Evolutionary conservation across 2,113 vertebrate species (phyloP).

Genomic region (Myrmecobius fasciatus): DNA sequence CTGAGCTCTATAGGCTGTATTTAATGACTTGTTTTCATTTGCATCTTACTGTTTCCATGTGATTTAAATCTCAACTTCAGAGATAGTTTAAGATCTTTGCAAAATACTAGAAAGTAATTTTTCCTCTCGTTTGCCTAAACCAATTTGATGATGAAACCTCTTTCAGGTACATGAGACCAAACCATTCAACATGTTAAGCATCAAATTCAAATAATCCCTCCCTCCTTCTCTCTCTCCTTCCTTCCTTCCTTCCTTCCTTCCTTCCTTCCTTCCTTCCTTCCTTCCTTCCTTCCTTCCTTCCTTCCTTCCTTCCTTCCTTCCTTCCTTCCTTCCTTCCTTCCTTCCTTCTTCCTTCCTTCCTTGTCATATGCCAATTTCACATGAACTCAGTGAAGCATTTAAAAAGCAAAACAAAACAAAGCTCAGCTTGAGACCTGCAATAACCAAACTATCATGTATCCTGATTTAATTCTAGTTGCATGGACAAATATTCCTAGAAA

Average conservation of each 20-base stretch:
- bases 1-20: background rate
- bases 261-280: no score
- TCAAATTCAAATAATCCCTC: background rate
- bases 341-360: no score
- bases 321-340: no score
- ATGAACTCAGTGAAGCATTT: background rate
- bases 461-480: slow-evolving; percentile 1
- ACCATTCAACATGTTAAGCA: background rate
- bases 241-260: no score
- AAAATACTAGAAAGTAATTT: background rate
- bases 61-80: background rate
- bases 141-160: background rate
- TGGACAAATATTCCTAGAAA: background rate
- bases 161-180: background rate
- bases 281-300: no score
- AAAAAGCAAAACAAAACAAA: background rate
- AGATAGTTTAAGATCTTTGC: slow-evolving; percentile 9
- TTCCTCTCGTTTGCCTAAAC: background rate
- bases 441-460: slow-evolving; percentile 1
- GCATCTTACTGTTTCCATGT: background rate
- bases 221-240: no score
- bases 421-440: background rate
- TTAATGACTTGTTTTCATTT: background rate
- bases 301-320: no score
- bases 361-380: background rate